phyloP scores from a whole-genome alignment of 2,113 vertebrate species.

The Corvus moneduloides region DNA sequence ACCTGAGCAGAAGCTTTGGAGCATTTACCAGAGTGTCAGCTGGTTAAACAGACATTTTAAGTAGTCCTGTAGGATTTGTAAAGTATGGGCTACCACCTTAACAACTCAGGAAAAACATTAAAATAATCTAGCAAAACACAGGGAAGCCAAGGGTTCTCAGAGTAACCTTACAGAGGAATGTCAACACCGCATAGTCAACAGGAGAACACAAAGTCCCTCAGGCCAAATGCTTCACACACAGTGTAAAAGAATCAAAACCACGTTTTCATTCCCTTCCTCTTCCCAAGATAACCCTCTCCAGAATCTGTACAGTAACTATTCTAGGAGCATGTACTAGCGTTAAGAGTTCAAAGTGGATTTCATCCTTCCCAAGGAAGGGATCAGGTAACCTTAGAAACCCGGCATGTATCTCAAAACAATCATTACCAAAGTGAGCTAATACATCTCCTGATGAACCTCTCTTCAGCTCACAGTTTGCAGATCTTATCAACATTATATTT shows the following conservation, averaged over 20 bases:
- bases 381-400: background rate
- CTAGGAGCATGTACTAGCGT: background rate
- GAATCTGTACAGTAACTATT: background rate
- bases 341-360: background rate
- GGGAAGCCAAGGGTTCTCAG: conserved; percentile 1
- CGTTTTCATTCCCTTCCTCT: background rate
- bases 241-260: background rate
- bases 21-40: background rate
- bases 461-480: background rate
- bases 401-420: background rate
- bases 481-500: background rate
- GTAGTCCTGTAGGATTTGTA: background rate
- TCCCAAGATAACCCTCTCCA: background rate
- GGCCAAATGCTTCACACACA: background rate
- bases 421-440: background rate
- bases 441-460: background rate
- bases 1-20: background rate
- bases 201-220: background rate
- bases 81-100: background rate
- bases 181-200: background rate
- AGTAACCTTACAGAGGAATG: background rate
- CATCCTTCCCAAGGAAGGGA: background rate
- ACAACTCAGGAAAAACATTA: background rate
- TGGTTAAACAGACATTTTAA: background rate
- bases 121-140: background rate